Evolutionary conservation across 2,113 vertebrate species (phyloP).

Genomic region (Stercorarius parasiticus): DNA sequence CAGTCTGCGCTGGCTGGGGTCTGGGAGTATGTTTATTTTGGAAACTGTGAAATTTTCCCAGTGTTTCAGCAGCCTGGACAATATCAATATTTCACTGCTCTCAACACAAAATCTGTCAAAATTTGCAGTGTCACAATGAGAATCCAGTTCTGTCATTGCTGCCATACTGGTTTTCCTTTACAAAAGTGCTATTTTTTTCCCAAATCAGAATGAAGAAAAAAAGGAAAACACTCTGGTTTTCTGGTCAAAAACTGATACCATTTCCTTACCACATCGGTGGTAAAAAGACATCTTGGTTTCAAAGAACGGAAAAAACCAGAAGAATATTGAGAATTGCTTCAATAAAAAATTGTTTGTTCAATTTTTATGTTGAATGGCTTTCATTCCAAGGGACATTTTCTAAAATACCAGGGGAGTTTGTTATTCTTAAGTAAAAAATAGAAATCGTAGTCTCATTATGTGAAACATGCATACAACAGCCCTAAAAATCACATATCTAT

Average conservation of each 20-base stretch:
- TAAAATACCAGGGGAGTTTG: accelerated
- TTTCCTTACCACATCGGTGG: background rate
- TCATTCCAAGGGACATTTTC: background rate
- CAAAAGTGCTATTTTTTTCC: background rate
- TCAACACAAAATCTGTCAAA: background rate
- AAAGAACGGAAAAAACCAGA: background rate
- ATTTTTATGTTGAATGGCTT: background rate
- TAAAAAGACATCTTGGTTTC: background rate
- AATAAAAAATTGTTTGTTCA: background rate
- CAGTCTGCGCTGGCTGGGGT: background rate
- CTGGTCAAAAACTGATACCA: background rate
- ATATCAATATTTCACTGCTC: background rate
- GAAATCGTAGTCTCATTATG: background rate
- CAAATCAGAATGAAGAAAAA: background rate
- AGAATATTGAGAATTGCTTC: background rate
- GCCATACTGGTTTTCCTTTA: background rate
- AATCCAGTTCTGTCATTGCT: background rate
- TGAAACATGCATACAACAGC: background rate
- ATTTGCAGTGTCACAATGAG: background rate
- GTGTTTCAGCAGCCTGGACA: background rate
- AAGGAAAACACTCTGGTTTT: background rate
- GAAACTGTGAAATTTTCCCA: background rate
- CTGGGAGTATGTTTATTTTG: background rate
- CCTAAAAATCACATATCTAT: background rate
- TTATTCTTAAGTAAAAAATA: background rate